Base-by-base conservation (phyloP, 1,140 invertebrate species). In the Zaprionus gabonicus region DNA sequence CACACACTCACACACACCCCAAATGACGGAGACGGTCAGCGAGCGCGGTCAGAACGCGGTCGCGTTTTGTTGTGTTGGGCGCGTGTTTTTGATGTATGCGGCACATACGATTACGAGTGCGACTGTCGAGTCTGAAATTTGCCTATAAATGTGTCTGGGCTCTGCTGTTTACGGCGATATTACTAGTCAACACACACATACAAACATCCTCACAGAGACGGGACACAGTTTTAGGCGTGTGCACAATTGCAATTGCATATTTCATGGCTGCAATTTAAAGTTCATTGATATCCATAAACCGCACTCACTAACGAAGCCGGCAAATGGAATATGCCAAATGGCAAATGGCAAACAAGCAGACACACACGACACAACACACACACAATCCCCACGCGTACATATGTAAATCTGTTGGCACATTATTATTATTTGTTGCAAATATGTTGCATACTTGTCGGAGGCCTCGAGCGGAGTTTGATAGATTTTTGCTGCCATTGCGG, bases 271-370 rank as follows among this genome's bases (percentile, higher is more conserved):
- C 78, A 90, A 85, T 90, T 90, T 90, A 85, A 90, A 90, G 85
- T 90, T 90, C 85, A 90, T 90, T 90, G 85, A 90, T 90, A 90
- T 85, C 85, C 79, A 90, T 90, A 90, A 82, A 90, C 81, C 71
- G 78, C 84, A 81, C 72, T 71, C 73, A 34, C 63, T 73, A 77
- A 73, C 71, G 57, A 57, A 68, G 46, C 70, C 62, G 56, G 56
- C 69, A 71, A 66, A 74, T 74, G 44, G 34, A 38, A 36, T 56
- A 46, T 28, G 56, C n/a, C 20, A 59, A 60, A 44, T 20, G 66
- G 20, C 57, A 64, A 51, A 51, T 51, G 46, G 17, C 46, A 51
- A 49, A 49, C 46, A 49, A 49, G 46, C 46, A 49, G 17, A 17
- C 41, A 46, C 28, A 51, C 7, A 49, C 57, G 49, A 68, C 17